Evolutionary conservation across 2,113 vertebrate genomes (phyloP).

Genomic region (Natator depressus): DNA sequence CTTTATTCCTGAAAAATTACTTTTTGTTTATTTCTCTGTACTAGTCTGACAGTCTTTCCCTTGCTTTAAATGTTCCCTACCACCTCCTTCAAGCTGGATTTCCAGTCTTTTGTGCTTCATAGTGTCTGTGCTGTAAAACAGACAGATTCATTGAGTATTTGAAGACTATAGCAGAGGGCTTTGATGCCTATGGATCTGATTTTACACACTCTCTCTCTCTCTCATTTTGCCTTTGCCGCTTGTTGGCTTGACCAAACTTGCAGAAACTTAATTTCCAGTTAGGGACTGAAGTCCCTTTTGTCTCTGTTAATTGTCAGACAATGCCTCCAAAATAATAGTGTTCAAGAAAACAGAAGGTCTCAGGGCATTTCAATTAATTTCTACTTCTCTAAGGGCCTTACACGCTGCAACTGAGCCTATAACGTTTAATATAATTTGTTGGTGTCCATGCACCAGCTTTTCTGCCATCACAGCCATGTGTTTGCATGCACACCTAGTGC

Average conservation of each 20-base stretch:
- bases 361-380: neutral
- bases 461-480: neutral
- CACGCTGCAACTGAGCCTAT: neutral
- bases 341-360: neutral
- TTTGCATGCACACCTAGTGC: neutral
- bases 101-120: no score
- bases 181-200: no score
- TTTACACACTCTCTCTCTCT: neutral
- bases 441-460: neutral
- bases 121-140: no score
- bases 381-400: neutral
- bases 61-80: no score
- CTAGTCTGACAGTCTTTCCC: neutral
- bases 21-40: neutral
- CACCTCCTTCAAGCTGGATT: no score
- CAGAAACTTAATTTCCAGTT: neutral
- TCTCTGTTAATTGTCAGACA: neutral
- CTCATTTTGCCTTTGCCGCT: no score
- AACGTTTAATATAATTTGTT: neutral
- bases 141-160: no score
- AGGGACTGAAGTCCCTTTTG: neutral
- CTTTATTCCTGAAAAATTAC: neutral
- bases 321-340: neutral
- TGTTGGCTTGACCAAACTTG: neutral
- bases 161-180: no score